phyloP scores from a whole-genome alignment of 2,797 vertebrate species.

The Pteropus rufus region DNA sequence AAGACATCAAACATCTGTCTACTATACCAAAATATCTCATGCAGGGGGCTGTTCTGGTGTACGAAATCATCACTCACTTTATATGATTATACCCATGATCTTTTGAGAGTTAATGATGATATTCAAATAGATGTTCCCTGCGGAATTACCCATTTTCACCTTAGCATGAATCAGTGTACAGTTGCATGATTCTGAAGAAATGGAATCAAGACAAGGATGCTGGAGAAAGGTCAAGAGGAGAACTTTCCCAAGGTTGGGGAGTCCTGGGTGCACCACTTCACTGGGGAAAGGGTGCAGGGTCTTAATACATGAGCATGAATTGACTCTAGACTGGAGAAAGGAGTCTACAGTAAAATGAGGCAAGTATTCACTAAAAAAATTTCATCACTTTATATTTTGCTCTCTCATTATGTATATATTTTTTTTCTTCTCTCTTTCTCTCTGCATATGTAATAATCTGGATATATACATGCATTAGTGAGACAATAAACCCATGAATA shows the following conservation, averaged over 20 bases:
- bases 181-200: not conserved
- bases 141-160: not conserved
- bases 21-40: not conserved
- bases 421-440: not conserved
- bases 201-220: not conserved
- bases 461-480: not conserved
- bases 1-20: not conserved
- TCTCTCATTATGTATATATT: not conserved
- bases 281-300: not conserved
- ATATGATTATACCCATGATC: not conserved
- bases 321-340: not conserved
- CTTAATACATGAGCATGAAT: not conserved
- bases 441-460: constrained; percentile 6
- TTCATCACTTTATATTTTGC: not conserved
- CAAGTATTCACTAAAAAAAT: constrained; percentile 25
- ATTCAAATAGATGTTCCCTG: not conserved
- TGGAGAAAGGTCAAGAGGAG: not conserved
- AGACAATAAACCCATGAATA: constrained; percentile 42
- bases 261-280: not conserved
- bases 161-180: not conserved
- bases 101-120: not conserved
- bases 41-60: not conserved
- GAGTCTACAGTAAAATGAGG: not conserved
- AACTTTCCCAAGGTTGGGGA: not conserved
- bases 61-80: not conserved